Evolutionary conservation across 2,888 invertebrate species (phyloP).

Genomic region (Dichetophora obliterata): DNA sequence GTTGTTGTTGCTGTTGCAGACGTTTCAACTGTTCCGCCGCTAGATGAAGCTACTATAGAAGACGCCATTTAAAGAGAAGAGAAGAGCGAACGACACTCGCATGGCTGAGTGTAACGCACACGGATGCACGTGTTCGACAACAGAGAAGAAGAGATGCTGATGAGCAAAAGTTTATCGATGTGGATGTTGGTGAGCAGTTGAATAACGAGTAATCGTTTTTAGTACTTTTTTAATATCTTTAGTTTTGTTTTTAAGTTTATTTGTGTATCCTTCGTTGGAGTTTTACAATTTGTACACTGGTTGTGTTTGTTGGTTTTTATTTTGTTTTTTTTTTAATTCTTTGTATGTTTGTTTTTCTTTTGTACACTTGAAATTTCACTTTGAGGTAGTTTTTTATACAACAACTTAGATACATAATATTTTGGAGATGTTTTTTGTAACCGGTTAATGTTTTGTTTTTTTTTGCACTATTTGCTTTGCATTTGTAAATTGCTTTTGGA

Average conservation of each 20-base stretch:
- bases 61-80: slow-evolving; percentile 67
- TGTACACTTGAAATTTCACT: slow-evolving; percentile 56
- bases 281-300: slow-evolving; percentile 44
- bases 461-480: slow-evolving; percentile 42
- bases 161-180: background rate
- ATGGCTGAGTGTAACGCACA: slow-evolving; percentile 58
- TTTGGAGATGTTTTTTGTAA: slow-evolving; percentile 17
- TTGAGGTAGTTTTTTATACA: slow-evolving; percentile 52
- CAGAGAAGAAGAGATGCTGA: background rate
- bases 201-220: background rate
- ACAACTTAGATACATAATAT: slow-evolving; percentile 21
- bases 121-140: slow-evolving; percentile 2
- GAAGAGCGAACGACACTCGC: slow-evolving; percentile 58
- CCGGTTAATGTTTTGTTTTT: slow-evolving; percentile 30
- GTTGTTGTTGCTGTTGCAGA: slow-evolving; percentile 54
- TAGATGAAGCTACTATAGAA: slow-evolving; percentile 69
- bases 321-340: slow-evolving; percentile 37
- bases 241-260: background rate
- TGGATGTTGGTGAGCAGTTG: background rate
- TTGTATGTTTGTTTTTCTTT: slow-evolving; percentile 43
- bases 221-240: background rate
- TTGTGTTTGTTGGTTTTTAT: slow-evolving; percentile 41
- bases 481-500: slow-evolving; percentile 48
- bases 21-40: slow-evolving; percentile 65
- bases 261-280: slow-evolving; percentile 50